Evolutionary conservation across 2,797 vertebrate genomes (phyloP).

Genomic region (Atherinosoma microstoma): DNA sequence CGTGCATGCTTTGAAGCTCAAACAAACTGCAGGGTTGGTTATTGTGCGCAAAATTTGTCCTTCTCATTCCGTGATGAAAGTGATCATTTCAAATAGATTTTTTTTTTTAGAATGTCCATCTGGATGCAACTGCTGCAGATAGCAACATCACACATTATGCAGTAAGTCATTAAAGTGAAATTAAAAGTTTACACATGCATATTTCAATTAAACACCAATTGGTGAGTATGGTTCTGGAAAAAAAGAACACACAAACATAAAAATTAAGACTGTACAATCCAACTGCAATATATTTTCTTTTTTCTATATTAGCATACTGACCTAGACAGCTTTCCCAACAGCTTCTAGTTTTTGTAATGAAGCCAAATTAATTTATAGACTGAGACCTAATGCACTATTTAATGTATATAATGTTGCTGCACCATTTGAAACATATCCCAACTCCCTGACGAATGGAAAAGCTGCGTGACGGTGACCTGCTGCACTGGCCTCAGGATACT

Average conservation of each 20-base stretch:
- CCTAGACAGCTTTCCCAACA: neutral
- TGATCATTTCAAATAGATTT: neutral
- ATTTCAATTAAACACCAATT: neutral
- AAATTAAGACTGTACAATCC: neutral
- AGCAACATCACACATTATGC: no score
- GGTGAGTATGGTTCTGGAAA: no score
- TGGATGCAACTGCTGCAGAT: neutral
- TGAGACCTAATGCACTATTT: neutral
- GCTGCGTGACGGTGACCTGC: constrained; percentile 61
- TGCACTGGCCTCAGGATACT: constrained; percentile 47
- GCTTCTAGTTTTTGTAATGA: neutral
- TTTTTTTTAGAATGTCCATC: neutral
- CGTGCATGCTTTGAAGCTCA: constrained; percentile 10
- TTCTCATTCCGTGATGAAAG: neutral
- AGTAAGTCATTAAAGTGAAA: no score
- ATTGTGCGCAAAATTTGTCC: neutral
- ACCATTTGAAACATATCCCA: constrained; percentile 10
- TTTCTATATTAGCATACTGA: neutral
- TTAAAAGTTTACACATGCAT: neutral
- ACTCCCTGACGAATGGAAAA: constrained; percentile 25
- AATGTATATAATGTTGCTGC: neutral
- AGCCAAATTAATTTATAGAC: constrained; percentile 16
- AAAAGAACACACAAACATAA: no score
- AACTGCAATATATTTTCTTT: neutral
- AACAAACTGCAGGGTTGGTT: neutral